A percentile compares a stretch with the other conserved stretches of the same genome.
Evolutionary conservation across 1,140 invertebrate genomes (phyloP).

Genomic region (Drosophila lini): DNA sequence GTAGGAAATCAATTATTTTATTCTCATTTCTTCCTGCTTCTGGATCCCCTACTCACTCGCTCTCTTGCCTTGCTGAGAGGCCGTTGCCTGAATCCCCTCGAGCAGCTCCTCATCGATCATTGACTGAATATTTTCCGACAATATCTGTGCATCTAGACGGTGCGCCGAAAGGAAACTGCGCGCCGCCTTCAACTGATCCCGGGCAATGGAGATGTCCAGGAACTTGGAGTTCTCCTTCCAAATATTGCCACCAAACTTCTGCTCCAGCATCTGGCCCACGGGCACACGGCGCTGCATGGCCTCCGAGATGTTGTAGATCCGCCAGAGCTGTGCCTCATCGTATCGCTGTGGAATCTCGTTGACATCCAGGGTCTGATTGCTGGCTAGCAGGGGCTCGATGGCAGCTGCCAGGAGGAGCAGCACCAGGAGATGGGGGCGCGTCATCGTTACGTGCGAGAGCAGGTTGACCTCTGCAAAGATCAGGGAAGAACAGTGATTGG

Average conservation of each 20-base stretch:
- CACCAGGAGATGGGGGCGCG: constrained; percentile 10
- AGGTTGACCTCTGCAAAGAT: constrained; percentile 22
- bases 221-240: constrained; percentile 84
- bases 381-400: constrained; percentile 8
- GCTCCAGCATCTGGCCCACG: constrained; percentile 66
- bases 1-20: too few relatives aligned
- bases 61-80: constrained; percentile 25
- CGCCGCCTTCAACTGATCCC: constrained; percentile 70
- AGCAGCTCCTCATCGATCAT: constrained; percentile 84
- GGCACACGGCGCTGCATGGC: constrained; percentile 59
- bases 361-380: constrained; percentile 48
- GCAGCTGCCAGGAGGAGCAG: constrained; percentile 8
- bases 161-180: constrained; percentile 64
- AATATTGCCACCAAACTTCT: constrained; percentile 75
- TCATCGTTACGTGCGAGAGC: constrained; percentile 14
- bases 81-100: constrained; percentile 41
- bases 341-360: constrained; percentile 84
- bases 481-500: constrained; percentile 5
- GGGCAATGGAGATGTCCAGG: constrained; percentile 74
- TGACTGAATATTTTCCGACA: constrained; percentile 60
- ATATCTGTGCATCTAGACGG: constrained; percentile 51
- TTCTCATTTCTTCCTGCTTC: neutral
- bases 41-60: constrained; percentile 54
- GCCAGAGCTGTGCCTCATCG: constrained; percentile 86
- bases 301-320: constrained; percentile 84